These are phyloP conservation scores for Scaptomyza cyrtandrae DNA, from an alignment of 2,888 invertebrate species.

Conservation along the genomic window DNA sequence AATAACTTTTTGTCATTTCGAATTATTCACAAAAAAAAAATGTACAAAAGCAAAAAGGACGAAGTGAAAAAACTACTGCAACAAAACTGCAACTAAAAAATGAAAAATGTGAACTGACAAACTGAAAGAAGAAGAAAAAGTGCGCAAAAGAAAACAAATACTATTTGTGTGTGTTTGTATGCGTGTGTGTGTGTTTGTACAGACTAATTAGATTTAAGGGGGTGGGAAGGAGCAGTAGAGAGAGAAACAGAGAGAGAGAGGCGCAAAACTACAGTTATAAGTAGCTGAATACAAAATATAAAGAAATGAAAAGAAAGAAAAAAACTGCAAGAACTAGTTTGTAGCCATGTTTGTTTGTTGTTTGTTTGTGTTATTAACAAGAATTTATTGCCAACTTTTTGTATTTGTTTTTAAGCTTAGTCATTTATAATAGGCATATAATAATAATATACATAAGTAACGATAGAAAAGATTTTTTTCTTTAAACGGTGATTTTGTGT, in stretches of 20 bases:
- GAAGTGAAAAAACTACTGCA: conserved; percentile 17
- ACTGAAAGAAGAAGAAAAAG: conserved; percentile 34
- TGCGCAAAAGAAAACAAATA: conserved; percentile 61
- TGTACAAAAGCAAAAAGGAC: conserved; percentile 29
- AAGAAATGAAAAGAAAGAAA: background rate
- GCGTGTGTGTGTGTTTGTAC: conserved; percentile 17
- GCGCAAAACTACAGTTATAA: conserved; percentile 27
- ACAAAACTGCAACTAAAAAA: no score
- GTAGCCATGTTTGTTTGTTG: conserved; percentile 42
- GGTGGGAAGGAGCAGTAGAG: background rate
- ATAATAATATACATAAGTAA: conserved; percentile 78
- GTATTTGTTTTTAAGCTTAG: conserved; percentile 65
- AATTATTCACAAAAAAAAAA: conserved; percentile 41
- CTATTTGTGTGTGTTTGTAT: conserved; percentile 34
- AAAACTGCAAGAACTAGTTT: conserved; percentile 13
- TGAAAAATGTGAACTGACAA: conserved; percentile 4
- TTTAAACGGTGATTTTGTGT: conserved; percentile 41
- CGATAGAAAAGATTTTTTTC: conserved; percentile 57
- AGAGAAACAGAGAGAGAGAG: conserved; percentile 1
- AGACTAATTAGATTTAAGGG: conserved; percentile 39
- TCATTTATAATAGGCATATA: conserved; percentile 67
- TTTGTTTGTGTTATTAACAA: conserved; percentile 43
- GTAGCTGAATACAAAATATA: background rate
- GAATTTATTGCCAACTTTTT: conserved; percentile 67
- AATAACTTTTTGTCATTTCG: conserved; percentile 8